These are phyloP conservation scores for Malacoctenus gilli DNA, from an alignment of 2,797 vertebrate species.

Conservation along the genomic window DNA sequence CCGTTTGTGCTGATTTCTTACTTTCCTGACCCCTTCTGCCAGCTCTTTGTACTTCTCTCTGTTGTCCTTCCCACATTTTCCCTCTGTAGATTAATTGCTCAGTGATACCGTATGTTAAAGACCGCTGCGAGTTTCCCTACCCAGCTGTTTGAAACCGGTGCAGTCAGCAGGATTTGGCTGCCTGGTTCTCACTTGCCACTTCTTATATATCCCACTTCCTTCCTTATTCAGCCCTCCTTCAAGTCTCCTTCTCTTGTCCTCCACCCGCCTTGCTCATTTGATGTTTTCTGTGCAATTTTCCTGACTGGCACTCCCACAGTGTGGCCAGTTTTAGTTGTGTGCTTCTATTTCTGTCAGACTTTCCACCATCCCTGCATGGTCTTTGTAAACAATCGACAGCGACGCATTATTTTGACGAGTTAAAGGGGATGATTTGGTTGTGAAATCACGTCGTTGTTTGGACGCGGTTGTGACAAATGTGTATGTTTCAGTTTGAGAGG, in stretches of 20 bases:
- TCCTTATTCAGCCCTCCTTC: conserved; percentile 33
- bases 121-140: conserved; percentile 58
- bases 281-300: conserved; percentile 19
- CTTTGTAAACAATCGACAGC: background rate
- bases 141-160: conserved; percentile 62
- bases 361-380: background rate
- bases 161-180: conserved; percentile 65
- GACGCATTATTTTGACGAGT: no score
- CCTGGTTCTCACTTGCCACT: conserved; percentile 40
- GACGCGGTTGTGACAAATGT: no score
- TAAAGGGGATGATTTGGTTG: no score
- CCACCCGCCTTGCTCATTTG: conserved; percentile 32
- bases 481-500: background rate
- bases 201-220: conserved; percentile 27
- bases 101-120: conserved; percentile 64
- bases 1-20: conserved; percentile 68
- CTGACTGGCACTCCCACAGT: conserved; percentile 1
- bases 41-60: conserved; percentile 39
- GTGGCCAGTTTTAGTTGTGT: conserved; percentile 12
- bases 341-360: background rate
- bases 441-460: no score
- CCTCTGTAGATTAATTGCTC: conserved; percentile 63
- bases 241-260: conserved; percentile 28
- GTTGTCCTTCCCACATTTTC: conserved; percentile 45
- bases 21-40: conserved; percentile 53